phyloP scores from a whole-genome alignment of 2,888 invertebrate species.

The Nemoura dubitans region DNA sequence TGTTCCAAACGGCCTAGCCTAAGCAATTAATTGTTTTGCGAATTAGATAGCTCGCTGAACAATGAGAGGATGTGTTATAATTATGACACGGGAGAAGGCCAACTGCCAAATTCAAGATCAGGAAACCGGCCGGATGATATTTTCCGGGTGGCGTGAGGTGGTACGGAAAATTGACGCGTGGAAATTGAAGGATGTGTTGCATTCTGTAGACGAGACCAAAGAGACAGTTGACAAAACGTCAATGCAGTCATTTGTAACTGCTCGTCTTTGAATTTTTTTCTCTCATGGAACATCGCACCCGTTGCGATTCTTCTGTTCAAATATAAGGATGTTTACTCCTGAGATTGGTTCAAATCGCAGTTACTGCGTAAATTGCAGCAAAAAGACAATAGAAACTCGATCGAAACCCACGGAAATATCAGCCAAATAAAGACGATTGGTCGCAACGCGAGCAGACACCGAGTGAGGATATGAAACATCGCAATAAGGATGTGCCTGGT shows the following conservation, averaged over 20 bases:
- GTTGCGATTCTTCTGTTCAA: not conserved
- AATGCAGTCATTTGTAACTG: not conserved
- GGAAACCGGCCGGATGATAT: not conserved
- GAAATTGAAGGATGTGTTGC: not conserved
- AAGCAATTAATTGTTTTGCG: not conserved
- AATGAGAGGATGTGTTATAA: slow-evolving; percentile 3
- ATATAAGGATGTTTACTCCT: not conserved
- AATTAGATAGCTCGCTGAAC: not conserved
- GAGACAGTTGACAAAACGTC: not conserved
- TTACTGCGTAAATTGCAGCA: not conserved
- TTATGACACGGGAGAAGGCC: slow-evolving; percentile 12
- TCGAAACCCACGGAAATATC: not conserved
- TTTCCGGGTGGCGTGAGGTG: not conserved
- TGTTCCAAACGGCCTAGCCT: not conserved
- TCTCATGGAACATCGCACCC: not conserved
- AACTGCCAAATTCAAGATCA: slow-evolving; percentile 7
- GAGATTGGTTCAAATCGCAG: not conserved
- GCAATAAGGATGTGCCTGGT: not conserved
- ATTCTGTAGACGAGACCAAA: not conserved
- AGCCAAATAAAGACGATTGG: too few relatives aligned
- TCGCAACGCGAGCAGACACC: too few relatives aligned
- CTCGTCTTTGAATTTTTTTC: not conserved
- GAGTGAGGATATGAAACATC: not conserved
- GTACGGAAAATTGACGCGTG: not conserved
- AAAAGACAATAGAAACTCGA: not conserved